A percentile compares a stretch with the other conserved stretches of the same genome.
These are phyloP conservation scores for Acanthosoma haemorrhoidale DNA, from an alignment of 2,888 invertebrate genomes.

Conservation along the genomic window DNA sequence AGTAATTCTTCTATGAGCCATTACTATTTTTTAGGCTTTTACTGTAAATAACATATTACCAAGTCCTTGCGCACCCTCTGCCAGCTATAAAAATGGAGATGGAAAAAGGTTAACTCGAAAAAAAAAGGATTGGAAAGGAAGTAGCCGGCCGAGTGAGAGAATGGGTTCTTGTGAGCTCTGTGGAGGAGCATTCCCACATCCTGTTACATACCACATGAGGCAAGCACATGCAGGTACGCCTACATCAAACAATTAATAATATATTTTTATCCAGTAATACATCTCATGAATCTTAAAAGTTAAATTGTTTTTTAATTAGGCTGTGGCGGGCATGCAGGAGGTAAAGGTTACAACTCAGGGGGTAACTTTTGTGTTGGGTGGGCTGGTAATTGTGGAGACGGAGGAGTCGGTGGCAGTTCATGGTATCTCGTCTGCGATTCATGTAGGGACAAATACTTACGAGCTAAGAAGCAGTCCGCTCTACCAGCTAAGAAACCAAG, in stretches of 20 bases:
- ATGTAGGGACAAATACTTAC: conserved; percentile 53
- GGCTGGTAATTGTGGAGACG: conserved; percentile 84
- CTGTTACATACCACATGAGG: conserved; percentile 88
- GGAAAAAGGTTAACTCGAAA: conserved; percentile 46
- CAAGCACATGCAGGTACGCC: conserved; percentile 72
- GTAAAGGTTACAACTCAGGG: conserved; percentile 86
- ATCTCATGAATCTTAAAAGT: not conserved
- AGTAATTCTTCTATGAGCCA: no score
- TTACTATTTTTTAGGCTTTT: conserved; percentile 37
- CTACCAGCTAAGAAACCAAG: conserved; percentile 37
- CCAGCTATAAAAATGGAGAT: conserved; percentile 30
- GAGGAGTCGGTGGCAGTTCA: conserved; percentile 69
- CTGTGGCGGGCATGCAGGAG: conserved; percentile 77
- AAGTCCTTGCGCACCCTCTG: conserved; percentile 33
- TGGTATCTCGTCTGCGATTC: conserved; percentile 91
- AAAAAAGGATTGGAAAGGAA: conserved; percentile 54
- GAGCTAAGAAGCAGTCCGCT: conserved; percentile 42
- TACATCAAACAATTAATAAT: no score
- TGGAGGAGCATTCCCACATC: conserved; percentile 66
- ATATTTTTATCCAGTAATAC: not conserved
- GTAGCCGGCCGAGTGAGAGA: conserved; percentile 36
- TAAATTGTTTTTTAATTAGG: conserved; percentile 52
- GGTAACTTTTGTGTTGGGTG: conserved; percentile 83
- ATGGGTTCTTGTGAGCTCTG: conserved; percentile 77
- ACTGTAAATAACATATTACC: conserved; percentile 37